Percentiles rank a stretch among this genome's conserved stretches.
These are phyloP conservation scores for Nicator chloris DNA, from an alignment of 2,113 vertebrate genomes.

Conservation along the genomic window DNA sequence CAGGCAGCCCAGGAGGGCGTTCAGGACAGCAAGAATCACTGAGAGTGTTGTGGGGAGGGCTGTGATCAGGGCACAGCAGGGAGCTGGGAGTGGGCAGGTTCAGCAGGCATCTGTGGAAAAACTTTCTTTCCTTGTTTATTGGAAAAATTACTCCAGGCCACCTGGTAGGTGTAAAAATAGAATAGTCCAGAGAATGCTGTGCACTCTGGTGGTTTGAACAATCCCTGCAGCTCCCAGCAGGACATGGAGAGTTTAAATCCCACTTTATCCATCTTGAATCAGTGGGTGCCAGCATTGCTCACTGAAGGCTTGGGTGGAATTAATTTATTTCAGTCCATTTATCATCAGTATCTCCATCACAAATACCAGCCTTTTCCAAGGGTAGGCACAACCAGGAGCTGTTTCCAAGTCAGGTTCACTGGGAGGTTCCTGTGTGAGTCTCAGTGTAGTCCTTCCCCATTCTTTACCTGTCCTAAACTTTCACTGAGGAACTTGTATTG, in stretches of 20 bases:
- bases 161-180: background rate
- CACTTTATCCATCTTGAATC: background rate
- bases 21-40: background rate
- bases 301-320: background rate
- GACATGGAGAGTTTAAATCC: background rate
- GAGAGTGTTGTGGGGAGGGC: background rate
- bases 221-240: background rate
- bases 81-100: background rate
- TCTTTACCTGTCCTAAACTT: background rate
- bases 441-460: background rate
- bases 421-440: background rate
- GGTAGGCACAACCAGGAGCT: background rate
- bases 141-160: background rate
- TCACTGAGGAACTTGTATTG: background rate
- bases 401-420: background rate
- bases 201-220: background rate
- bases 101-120: rapidly evolving
- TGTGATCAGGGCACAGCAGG: background rate
- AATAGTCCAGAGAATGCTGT: background rate
- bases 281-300: background rate
- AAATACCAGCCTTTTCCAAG: background rate
- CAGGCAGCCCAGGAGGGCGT: background rate
- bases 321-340: background rate
- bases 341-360: background rate
- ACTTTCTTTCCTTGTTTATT: background rate